Base-by-base conservation (phyloP, 2,888 invertebrate genomes). In the Sesia apiformis region DNA sequence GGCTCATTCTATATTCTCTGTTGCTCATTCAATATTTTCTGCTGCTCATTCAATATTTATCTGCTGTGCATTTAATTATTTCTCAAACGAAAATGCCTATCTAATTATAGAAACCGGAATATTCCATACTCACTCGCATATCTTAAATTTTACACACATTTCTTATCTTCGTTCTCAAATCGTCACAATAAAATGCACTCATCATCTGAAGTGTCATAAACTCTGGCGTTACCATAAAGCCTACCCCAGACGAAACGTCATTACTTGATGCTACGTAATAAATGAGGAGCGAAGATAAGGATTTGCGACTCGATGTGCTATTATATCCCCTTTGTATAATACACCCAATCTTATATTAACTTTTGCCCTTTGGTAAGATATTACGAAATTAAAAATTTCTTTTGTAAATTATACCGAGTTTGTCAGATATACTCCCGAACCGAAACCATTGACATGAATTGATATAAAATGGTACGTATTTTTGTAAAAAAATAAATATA, bases 261-360 rank as follows among this genome's bases (percentile, higher is more conserved):
- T 70, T 72, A 63, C 64, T 64, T 74, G 67, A 74, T 76, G 65
- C 72, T 67, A 63, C 58, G 72, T 81, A 74, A 80, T 80, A 78
- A 81, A 81, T 79, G 78, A 78, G 74, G 66, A 68, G 69, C 64
- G 66, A 64, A 71, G 77, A 73, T 78, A 73, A 46, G 46, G 46
- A 46, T 46, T 46, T 46, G 46, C 46, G 46, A 46, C 8, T 46
- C 46, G 46, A n/a, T 46, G 46, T 46, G 46, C 46, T 46, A 46
- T 46, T 46, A 46, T 46, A 46, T 46, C 46, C 8, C 46, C 46
- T 46, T 46, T 46, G 46, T 46, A 46, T 46, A n/a, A 7, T 8
- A 23, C 46, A 46, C 8, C 8, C 8, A 23, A 8, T 23, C 23
- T 46, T 46, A 23, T 46, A 46, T 46, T 46, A 46, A 46, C 46